Conservation (phyloP, 2,797 vertebrate genomes). For the Benthosema pterotum region DNA sequence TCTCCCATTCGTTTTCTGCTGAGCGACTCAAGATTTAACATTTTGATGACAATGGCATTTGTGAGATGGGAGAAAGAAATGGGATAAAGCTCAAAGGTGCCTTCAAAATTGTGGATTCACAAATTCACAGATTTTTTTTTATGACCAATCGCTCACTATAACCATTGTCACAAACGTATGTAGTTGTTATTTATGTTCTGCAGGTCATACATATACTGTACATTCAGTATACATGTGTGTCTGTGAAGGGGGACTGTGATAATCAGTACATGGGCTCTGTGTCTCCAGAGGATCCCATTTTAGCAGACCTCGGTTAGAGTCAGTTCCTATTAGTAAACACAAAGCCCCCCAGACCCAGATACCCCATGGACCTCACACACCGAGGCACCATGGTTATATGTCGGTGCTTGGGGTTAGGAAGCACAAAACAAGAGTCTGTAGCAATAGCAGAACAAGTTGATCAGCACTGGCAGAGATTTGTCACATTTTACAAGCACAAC, state of each 20-base stretch:
- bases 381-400: too few relatives aligned
- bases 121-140: constrained; percentile 1
- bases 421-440: too few relatives aligned
- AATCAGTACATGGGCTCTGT: constrained; percentile 4
- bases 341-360: background rate
- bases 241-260: background rate
- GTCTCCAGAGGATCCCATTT: background rate
- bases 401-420: too few relatives aligned
- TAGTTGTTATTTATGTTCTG: too few relatives aligned
- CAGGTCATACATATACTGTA: too few relatives aligned
- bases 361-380: too few relatives aligned
- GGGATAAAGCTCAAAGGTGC: background rate
- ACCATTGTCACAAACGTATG: too few relatives aligned
- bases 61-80: background rate
- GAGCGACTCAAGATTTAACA: background rate
- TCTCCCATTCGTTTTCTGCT: background rate
- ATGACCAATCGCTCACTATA: background rate
- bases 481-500: background rate
- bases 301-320: too few relatives aligned
- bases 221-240: too few relatives aligned
- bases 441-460: too few relatives aligned
- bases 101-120: too few relatives aligned
- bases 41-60: background rate
- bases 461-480: too few relatives aligned
- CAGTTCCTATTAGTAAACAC: background rate